These are phyloP conservation scores for Carposina sasakii DNA, from an alignment of 1,140 invertebrate genomes.

Conservation along the genomic window DNA sequence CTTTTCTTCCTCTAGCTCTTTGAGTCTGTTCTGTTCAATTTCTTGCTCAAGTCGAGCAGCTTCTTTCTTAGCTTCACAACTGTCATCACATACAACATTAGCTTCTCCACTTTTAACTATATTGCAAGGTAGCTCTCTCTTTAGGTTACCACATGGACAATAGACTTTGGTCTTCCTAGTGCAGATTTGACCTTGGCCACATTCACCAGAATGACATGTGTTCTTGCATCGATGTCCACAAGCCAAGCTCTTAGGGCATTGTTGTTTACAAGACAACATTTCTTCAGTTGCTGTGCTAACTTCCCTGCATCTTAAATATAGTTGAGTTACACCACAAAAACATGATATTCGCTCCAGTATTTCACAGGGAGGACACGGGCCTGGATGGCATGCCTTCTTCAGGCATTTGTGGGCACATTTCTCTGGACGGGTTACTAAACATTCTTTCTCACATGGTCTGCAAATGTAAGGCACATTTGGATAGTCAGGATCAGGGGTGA, in stretches of 20 bases:
- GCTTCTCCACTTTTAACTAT: conserved; percentile 71
- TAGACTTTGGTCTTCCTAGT: conserved; percentile 85
- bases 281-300: conserved; percentile 74
- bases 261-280: conserved; percentile 84
- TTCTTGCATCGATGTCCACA: conserved; percentile 85
- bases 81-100: conserved; percentile 75
- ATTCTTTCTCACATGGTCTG: conserved; percentile 81
- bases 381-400: conserved; percentile 81
- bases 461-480: conserved; percentile 73
- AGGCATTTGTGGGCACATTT: conserved; percentile 87
- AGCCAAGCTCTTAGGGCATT: conserved; percentile 86
- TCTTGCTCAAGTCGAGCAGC: conserved; percentile 70
- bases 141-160: conserved; percentile 86
- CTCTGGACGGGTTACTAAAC: conserved; percentile 77
- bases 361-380: conserved; percentile 79
- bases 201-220: conserved; percentile 84
- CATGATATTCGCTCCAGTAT: conserved; percentile 82
- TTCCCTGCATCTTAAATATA: conserved; percentile 82
- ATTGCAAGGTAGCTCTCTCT: conserved; percentile 84
- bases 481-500: conserved; percentile 60
- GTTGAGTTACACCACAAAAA: conserved; percentile 84
- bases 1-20: conserved; percentile 75
- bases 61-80: conserved; percentile 74
- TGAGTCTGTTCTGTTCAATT: conserved; percentile 70
- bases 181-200: conserved; percentile 79